These are phyloP conservation scores for Enteromius viviparus DNA, from an alignment of 2,797 vertebrate genomes.

Conservation along the genomic window DNA sequence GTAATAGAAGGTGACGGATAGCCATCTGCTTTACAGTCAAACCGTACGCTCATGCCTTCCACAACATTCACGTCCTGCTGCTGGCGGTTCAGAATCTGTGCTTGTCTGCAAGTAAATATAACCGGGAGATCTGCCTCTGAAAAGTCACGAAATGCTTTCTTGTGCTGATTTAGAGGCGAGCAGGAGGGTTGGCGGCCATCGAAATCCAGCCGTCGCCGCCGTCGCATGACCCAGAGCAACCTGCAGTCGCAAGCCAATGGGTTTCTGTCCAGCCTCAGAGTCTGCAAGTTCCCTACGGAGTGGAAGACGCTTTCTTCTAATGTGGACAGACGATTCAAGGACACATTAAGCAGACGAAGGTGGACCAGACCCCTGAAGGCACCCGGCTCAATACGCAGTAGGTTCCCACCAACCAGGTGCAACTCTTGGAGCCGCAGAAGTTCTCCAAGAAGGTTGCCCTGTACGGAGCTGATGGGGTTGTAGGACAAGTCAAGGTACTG, in stretches of 20 bases:
- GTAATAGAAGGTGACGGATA: slow-evolving; percentile 81
- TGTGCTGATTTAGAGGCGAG: slow-evolving; percentile 72
- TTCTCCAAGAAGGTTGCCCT: slow-evolving; percentile 76
- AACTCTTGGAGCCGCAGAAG: slow-evolving; percentile 86
- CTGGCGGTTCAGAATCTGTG: slow-evolving; percentile 77
- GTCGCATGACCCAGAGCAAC: slow-evolving; percentile 87
- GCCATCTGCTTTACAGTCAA: slow-evolving; percentile 85
- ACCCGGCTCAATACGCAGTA: slow-evolving; percentile 80
- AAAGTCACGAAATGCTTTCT: slow-evolving; percentile 81
- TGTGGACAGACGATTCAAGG: slow-evolving; percentile 84
- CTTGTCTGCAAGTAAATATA: slow-evolving; percentile 82
- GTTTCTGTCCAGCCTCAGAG: slow-evolving; percentile 85
- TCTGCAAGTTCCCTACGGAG: slow-evolving; percentile 84
- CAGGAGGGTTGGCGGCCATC: slow-evolving; percentile 84
- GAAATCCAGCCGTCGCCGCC: slow-evolving; percentile 79
- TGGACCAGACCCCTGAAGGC: slow-evolving; percentile 85
- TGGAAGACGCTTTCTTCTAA: slow-evolving; percentile 87
- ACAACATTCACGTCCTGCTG: slow-evolving; percentile 78
- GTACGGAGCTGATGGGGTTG: slow-evolving; percentile 86
- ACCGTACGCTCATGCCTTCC: slow-evolving; percentile 79
- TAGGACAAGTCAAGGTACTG: slow-evolving; percentile 86
- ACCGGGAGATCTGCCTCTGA: slow-evolving; percentile 80
- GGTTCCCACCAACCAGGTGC: slow-evolving; percentile 80
- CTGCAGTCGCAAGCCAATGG: slow-evolving; percentile 90
- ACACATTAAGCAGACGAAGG: slow-evolving; percentile 85